A percentile compares a stretch with the other conserved stretches of the same genome.
These are phyloP conservation scores for Thumatha senex DNA, from an alignment of 2,888 invertebrate genomes.

Conservation along the genomic window DNA sequence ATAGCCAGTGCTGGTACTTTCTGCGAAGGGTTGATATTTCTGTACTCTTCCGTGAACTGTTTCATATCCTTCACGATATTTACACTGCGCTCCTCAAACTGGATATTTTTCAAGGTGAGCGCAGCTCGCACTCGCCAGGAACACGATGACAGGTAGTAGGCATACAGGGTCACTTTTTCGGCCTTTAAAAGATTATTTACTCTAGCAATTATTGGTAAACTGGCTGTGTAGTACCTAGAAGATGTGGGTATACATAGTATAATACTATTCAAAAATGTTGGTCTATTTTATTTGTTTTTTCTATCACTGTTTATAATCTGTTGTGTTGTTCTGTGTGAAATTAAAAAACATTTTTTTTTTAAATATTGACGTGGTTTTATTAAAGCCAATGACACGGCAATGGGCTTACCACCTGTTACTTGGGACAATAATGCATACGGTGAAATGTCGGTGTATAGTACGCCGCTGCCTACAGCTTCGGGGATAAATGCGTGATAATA, in stretches of 20 bases:
- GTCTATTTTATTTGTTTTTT: too few relatives aligned
- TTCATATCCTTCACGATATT: constrained; percentile 58
- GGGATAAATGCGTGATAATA: too few relatives aligned
- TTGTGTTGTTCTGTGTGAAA: too few relatives aligned
- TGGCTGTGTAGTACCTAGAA: background rate
- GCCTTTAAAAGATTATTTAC: constrained; percentile 28
- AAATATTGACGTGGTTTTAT: too few relatives aligned
- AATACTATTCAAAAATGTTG: background rate
- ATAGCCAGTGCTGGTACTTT: constrained; percentile 73
- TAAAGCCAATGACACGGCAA: too few relatives aligned
- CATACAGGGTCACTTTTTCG: constrained; percentile 67
- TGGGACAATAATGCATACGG: too few relatives aligned
- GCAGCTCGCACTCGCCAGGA: constrained; percentile 83
- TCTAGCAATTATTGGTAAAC: background rate
- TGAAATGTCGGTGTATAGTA: too few relatives aligned
- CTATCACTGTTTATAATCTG: too few relatives aligned
- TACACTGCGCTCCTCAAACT: constrained; percentile 59
- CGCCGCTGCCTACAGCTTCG: too few relatives aligned
- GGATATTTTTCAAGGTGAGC: constrained; percentile 59
- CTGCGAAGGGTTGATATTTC: constrained; percentile 67
- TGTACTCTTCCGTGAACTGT: constrained; percentile 60
- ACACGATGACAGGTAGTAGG: constrained; percentile 84
- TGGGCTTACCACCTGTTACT: too few relatives aligned
- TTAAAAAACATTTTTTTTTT: too few relatives aligned
- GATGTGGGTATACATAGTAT: too few relatives aligned